Evolutionary conservation across 2,888 invertebrate species (phyloP), one percentile per base, ranked within the genome.

Genomic region (Patella ulyssiponensis): DNA sequence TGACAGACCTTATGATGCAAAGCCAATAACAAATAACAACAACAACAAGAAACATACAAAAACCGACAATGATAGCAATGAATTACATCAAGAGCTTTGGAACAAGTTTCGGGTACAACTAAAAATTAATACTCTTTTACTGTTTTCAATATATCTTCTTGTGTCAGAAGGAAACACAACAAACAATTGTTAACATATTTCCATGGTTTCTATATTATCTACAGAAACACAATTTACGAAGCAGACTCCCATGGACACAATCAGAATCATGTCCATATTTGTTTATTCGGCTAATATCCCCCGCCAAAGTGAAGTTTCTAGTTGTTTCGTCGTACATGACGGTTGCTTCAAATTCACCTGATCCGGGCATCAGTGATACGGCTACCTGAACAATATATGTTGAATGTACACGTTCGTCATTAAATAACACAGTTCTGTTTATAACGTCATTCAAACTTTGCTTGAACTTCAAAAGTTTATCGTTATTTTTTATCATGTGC

Each of bases 321-420:
- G 51, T 27, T 14, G 51, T 71, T n/a, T 51, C 71, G n/a, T 71
- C 71, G 33, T 71, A 71, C 5, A 15, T 11, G 27, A 71, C 17
- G 3, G 71, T 15, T n/a, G 71, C 71, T 27, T 71, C 71, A 15
- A 71, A 71, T 15, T n/a, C 44, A 0, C 51, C 71, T 17, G n/a
- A 11, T 27, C 71, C 71, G 4, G 71, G 71, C 9, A 81, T 95
- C 84, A 56, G 77, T 64, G 23, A 12, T 23, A 64, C 64, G 7
- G 64, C 20, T 20, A 64, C 20, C 1, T 64, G 23, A 11, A 64
- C 11, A 23, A 64, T 64, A 1, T 20, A 20, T 23, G 23, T 64
- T 64, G 64, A 9, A 23, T 23, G 2, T 14, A 64, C 64, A 44
- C 44, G 44, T 23, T 20, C 12, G 3, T 17, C 23, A 23, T 20